phyloP scores from a whole-genome alignment of 2,113 vertebrate species.

The Chionomys nivalis region DNA sequence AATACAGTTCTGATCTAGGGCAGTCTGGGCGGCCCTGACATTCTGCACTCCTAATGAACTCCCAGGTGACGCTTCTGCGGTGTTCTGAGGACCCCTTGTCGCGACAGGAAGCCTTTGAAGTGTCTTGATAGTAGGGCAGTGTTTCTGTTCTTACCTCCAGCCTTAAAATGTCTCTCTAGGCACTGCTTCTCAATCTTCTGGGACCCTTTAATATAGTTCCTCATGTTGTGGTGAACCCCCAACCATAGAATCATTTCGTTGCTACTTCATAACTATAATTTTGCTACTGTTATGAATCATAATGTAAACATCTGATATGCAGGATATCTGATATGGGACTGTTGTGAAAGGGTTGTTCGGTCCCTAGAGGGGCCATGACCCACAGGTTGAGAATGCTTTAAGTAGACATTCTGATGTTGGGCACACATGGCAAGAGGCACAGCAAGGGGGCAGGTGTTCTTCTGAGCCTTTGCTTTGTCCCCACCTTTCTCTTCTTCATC shows the following conservation, averaged over 20 bases:
- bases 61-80: background rate
- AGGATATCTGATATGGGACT: background rate
- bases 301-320: background rate
- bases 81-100: background rate
- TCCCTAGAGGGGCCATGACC: background rate
- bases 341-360: background rate
- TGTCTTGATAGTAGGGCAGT: background rate
- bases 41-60: background rate
- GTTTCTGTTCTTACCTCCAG: background rate
- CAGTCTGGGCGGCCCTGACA: background rate
- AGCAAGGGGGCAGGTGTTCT: background rate
- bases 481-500: background rate
- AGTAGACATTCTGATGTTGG: background rate
- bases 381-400: background rate
- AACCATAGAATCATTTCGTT: background rate
- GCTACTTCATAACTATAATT: background rate
- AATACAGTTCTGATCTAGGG: background rate
- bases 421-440: fast-evolving
- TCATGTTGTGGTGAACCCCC: background rate
- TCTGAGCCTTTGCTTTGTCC: background rate
- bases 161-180: background rate
- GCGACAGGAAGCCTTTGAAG: background rate
- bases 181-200: background rate
- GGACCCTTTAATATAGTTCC: background rate
- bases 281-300: background rate